Conservation (phyloP, 2,113 vertebrate species). For the Etia nguti region DNA sequence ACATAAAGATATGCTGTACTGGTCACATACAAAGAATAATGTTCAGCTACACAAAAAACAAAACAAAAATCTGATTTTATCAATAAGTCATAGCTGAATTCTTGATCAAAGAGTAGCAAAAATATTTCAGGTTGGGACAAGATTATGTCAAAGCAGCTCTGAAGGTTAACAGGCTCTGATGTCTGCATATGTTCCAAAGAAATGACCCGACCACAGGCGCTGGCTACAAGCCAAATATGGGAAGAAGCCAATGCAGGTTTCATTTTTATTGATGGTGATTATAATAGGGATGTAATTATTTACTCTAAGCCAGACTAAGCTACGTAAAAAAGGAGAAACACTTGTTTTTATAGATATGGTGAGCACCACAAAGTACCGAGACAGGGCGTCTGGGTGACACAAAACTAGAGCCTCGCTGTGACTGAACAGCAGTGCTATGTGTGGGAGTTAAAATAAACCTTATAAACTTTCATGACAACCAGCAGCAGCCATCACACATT, state of each 20-base stretch:
- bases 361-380: neutral
- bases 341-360: neutral
- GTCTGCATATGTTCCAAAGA: neutral
- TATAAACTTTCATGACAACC: slow-evolving; percentile 44
- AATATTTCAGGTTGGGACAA: neutral
- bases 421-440: slow-evolving; percentile 12
- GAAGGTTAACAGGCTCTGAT: slow-evolving; percentile 8
- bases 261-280: neutral
- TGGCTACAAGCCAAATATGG: neutral
- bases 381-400: neutral
- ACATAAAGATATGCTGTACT: neutral
- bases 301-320: neutral
- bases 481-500: slow-evolving; percentile 46
- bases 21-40: neutral
- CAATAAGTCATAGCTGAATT: neutral
- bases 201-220: slow-evolving; percentile 1
- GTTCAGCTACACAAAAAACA: neutral
- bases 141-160: neutral
- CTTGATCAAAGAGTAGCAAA: neutral
- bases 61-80: neutral
- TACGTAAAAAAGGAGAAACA: neutral
- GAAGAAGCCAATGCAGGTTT: neutral
- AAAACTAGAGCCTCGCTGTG: neutral
- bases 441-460: slow-evolving; percentile 63
- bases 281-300: neutral